These are phyloP conservation scores for Archips crataeganus DNA, from an alignment of 2,888 invertebrate genomes.

Conservation along the genomic window DNA sequence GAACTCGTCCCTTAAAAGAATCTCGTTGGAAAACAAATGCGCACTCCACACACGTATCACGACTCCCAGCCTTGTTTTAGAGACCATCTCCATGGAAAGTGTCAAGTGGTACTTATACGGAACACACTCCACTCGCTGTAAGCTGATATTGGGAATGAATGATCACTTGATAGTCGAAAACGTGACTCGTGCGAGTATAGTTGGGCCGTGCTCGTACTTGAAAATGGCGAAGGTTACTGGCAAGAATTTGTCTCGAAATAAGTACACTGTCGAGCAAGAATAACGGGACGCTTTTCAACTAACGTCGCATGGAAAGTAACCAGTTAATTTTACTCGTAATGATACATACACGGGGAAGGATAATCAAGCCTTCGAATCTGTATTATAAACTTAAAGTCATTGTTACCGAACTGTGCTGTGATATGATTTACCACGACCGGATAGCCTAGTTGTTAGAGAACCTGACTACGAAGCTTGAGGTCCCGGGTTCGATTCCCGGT, in stretches of 20 bases:
- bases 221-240: not conserved
- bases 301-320: no score
- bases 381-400: not conserved
- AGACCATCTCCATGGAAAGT: conserved; percentile 10
- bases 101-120: not conserved
- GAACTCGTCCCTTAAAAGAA: not conserved
- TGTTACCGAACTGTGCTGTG: not conserved
- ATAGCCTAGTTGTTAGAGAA: no score
- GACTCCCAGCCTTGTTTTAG: conserved; percentile 2
- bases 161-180: conserved; percentile 15
- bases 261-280: not conserved
- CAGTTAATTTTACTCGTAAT: no score
- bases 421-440: no score
- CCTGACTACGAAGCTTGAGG: no score
- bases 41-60: not conserved
- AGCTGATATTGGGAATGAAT: conserved; percentile 20
- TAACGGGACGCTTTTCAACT: not conserved
- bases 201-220: not conserved
- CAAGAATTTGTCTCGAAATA: not conserved
- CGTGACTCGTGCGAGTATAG: not conserved
- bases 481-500: no score
- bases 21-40: not conserved
- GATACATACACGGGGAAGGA: no score
- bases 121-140: conserved; percentile 9
- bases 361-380: no score